A percentile compares a stretch with the other conserved stretches of the same genome.
Evolutionary conservation across 2,888 invertebrate species (phyloP).

Genomic region (Lysandra coridon): DNA sequence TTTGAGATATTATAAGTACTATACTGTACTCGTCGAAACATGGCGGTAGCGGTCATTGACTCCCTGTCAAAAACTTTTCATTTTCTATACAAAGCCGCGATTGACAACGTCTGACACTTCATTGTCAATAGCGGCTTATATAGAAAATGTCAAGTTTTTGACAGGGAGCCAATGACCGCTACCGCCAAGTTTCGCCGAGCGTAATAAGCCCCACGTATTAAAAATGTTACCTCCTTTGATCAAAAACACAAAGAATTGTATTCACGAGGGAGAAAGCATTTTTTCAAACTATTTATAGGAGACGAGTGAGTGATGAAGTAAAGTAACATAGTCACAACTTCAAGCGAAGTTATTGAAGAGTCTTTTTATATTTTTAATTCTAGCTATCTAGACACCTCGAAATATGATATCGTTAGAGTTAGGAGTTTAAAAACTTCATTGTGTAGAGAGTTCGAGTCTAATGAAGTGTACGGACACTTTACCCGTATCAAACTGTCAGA

Average conservation of each 20-base stretch:
- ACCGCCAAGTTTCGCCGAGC: too few relatives aligned
- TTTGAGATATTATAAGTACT: too few relatives aligned
- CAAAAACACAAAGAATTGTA: neutral
- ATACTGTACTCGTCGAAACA: too few relatives aligned
- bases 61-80: too few relatives aligned
- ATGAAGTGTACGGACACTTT: constrained; percentile 71
- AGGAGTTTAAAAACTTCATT: constrained; percentile 23
- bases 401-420: constrained; percentile 2
- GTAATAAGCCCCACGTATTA: too few relatives aligned
- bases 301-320: neutral
- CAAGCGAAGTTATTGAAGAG: neutral
- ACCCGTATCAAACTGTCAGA: constrained; percentile 76
- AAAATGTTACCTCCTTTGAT: neutral
- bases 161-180: too few relatives aligned
- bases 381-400: constrained; percentile 2
- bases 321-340: neutral
- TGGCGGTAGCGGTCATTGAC: too few relatives aligned
- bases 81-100: too few relatives aligned
- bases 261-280: neutral
- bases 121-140: too few relatives aligned
- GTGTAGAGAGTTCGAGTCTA: constrained; percentile 55
- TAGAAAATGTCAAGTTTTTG: too few relatives aligned
- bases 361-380: neutral
- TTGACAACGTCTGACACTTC: too few relatives aligned
- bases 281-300: neutral